Percentiles rank a stretch among this genome's conserved stretches.
phyloP scores from a whole-genome alignment of 1,140 invertebrate genomes.

The Diabrotica undecimpunctata region DNA sequence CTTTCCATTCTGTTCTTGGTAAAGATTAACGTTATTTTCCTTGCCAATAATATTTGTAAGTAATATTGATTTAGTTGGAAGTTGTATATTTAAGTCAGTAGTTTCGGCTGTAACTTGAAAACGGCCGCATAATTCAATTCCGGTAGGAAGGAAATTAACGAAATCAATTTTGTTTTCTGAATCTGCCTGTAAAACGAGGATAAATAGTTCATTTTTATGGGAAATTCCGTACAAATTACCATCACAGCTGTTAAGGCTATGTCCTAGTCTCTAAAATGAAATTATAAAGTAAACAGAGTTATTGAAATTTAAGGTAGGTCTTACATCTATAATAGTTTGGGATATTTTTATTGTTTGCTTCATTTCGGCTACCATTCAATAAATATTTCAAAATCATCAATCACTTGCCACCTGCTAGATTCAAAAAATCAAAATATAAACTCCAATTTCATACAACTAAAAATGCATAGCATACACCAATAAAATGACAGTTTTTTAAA shows the following conservation, averaged over 20 bases:
- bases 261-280: constrained; percentile 55
- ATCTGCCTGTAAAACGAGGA: constrained; percentile 63
- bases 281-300: neutral
- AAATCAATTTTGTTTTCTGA: constrained; percentile 54
- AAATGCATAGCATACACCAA: no score
- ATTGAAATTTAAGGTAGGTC: neutral
- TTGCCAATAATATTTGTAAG: constrained; percentile 64
- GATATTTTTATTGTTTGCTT: constrained; percentile 13
- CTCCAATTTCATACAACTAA: no score
- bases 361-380: neutral
- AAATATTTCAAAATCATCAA: no score
- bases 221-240: constrained; percentile 72
- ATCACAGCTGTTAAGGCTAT: constrained; percentile 54
- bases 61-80: constrained; percentile 26
- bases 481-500: no score
- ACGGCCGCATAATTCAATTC: constrained; percentile 69
- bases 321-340: constrained; percentile 8
- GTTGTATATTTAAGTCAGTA: constrained; percentile 3
- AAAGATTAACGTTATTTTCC: constrained; percentile 62
- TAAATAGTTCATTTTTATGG: constrained; percentile 63
- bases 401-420: no score
- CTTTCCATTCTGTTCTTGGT: constrained; percentile 68
- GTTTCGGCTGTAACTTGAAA: constrained; percentile 26
- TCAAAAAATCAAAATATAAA: no score
- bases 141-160: constrained; percentile 62